Percentiles rank a stretch among this genome's conserved stretches.
Conservation (phyloP, 2,113 vertebrate genomes). For the Amphilophus citrinellus region DNA sequence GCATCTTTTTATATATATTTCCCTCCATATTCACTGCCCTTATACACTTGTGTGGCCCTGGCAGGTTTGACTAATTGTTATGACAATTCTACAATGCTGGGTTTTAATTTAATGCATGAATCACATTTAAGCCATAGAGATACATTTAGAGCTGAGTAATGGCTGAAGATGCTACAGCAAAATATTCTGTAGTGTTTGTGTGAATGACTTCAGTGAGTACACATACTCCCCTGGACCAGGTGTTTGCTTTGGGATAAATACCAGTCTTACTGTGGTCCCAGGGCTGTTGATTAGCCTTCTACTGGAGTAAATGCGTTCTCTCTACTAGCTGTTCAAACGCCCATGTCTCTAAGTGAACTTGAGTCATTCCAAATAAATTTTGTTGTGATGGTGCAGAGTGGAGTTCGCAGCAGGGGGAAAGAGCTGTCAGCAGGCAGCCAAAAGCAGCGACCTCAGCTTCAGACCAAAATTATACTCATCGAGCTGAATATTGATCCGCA, state of each 20-base stretch:
- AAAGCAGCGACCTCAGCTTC: slow-evolving; percentile 8
- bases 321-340: background rate
- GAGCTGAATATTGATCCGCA: slow-evolving; percentile 50
- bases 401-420: slow-evolving; percentile 7
- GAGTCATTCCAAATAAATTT: background rate
- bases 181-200: background rate
- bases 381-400: slow-evolving; percentile 17
- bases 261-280: slow-evolving; percentile 13
- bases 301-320: slow-evolving; percentile 8
- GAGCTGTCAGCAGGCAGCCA: slow-evolving; percentile 30
- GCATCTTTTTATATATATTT: background rate
- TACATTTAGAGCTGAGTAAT: background rate
- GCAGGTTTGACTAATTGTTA: background rate
- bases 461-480: slow-evolving; percentile 40
- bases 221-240: slow-evolving; percentile 40
- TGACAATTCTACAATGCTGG: background rate
- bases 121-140: background rate
- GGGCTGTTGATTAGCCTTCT: slow-evolving; percentile 47
- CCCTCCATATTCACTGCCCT: background rate
- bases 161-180: background rate
- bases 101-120: slow-evolving; percentile 10
- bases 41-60: background rate
- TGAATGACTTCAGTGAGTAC: background rate
- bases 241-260: slow-evolving; percentile 44
- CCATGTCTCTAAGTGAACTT: background rate